A percentile compares a stretch with the other conserved stretches of the same genome.
Conservation (phyloP, 1,140 invertebrate genomes). For the Drosophila elegans region DNA sequence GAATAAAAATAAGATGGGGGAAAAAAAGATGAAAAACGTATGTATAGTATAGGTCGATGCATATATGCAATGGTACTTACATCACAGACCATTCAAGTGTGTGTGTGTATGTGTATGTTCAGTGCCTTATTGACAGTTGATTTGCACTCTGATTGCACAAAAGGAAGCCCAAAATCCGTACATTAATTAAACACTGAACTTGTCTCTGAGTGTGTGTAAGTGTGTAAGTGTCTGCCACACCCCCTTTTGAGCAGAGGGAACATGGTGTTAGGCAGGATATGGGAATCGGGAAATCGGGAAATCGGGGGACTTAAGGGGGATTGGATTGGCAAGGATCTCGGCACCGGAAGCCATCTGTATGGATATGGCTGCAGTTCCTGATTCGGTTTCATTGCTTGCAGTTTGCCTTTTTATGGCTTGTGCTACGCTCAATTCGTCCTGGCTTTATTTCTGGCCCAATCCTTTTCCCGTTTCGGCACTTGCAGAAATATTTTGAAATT, state of each 20-base stretch:
- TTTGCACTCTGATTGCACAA: conserved; percentile 75
- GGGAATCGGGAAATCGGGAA: not conserved
- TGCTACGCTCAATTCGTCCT: conserved; percentile 20
- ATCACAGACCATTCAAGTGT: conserved; percentile 1
- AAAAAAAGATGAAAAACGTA: conserved; percentile 7
- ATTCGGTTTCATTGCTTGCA: conserved; percentile 41
- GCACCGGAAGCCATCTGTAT: conserved; percentile 34
- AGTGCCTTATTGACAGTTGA: conserved; percentile 69
- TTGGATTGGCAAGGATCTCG: not conserved
- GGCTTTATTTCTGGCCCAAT: conserved; percentile 7
- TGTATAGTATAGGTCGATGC: not conserved
- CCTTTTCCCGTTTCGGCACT: conserved; percentile 1
- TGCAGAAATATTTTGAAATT: not conserved
- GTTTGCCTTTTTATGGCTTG: conserved; percentile 33
- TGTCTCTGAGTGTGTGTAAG: conserved; percentile 2
- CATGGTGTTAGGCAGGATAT: conserved; percentile 5
- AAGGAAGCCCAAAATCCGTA: conserved; percentile 63
- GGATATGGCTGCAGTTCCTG: conserved; percentile 10
- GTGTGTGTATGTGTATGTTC: conserved; percentile 12
- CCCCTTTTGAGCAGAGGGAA: not conserved
- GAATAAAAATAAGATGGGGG: conserved; percentile 1
- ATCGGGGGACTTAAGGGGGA: no score
- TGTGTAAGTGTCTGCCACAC: conserved; percentile 8
- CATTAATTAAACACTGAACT: conserved; percentile 64
- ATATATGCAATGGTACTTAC: not conserved